These are phyloP conservation scores for Australoheros scitulus DNA, from an alignment of 2,113 vertebrate genomes.

Conservation along the genomic window DNA sequence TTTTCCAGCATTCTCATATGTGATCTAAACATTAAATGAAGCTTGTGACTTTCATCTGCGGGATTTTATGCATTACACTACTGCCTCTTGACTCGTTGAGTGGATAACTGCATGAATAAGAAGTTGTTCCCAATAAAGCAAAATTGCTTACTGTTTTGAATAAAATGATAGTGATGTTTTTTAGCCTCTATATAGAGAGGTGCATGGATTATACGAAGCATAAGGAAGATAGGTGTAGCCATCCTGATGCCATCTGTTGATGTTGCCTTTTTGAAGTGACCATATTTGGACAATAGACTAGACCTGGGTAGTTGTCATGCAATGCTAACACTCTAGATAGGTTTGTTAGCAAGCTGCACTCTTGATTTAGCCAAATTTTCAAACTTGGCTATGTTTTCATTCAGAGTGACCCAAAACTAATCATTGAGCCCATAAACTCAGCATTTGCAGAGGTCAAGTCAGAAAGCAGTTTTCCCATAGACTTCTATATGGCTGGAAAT, in stretches of 20 bases:
- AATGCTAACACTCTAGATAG: background rate
- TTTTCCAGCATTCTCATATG: background rate
- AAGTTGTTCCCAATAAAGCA: background rate
- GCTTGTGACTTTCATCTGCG: background rate
- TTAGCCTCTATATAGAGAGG: background rate
- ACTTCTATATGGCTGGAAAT: background rate
- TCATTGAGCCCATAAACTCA: background rate
- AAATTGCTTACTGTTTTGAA: background rate
- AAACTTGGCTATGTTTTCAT: rapidly evolving
- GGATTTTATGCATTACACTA: too few relatives aligned
- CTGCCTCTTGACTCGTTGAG: too few relatives aligned
- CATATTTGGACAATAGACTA: background rate
- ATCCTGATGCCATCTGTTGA: too few relatives aligned
- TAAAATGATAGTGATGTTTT: background rate
- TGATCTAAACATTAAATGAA: background rate
- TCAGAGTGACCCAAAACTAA: background rate
- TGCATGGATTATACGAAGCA: background rate
- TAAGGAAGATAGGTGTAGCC: background rate
- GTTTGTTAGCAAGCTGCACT: background rate
- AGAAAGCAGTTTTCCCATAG: background rate
- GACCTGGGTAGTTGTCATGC: background rate
- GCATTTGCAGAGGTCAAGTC: background rate
- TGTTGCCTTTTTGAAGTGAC: background rate
- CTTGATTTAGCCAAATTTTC: background rate
- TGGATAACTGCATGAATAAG: too few relatives aligned